Percentiles rank a stretch among this genome's conserved stretches.
phyloP scores from a whole-genome alignment of 92 coral and sea anemone species.

The Palythoa heliodiscus region DNA sequence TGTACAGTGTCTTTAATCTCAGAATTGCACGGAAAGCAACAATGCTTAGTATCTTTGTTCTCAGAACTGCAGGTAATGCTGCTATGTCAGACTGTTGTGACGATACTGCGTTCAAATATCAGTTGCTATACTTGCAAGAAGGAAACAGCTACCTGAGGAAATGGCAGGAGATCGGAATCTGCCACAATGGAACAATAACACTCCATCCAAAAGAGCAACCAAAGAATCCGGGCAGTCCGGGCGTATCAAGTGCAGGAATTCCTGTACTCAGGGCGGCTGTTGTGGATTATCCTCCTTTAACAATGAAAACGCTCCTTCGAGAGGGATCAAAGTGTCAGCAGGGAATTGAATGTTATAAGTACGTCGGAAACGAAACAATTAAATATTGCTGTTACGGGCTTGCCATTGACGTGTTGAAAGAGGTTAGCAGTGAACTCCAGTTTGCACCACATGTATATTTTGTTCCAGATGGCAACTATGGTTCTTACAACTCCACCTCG shows the following conservation, averaged over 20 bases:
- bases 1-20: no score
- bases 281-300: conserved; percentile 86
- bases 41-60: neutral
- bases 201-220: conserved; percentile 28
- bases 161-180: conserved; percentile 66
- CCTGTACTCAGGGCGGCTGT: conserved; percentile 78
- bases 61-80: neutral
- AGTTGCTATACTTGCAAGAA: conserved; percentile 71
- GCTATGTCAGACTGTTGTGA: conserved; percentile 21
- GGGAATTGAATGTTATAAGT: conserved; percentile 66
- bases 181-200: conserved; percentile 58
- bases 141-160: conserved; percentile 39
- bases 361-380: conserved; percentile 47
- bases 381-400: conserved; percentile 80
- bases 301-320: conserved; percentile 72
- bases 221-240: neutral
- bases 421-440: conserved; percentile 74
- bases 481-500: conserved; percentile 74
- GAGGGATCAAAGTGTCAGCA: conserved; percentile 65
- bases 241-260: conserved; percentile 45
- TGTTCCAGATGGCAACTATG: conserved; percentile 89
- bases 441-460: conserved; percentile 80
- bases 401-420: conserved; percentile 79
- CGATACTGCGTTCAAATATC: conserved; percentile 50
- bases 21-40: neutral